A percentile compares a stretch with the other conserved stretches of the same genome.
phyloP scores from a whole-genome alignment of 2,113 vertebrate species.

The Gobiocypris rarus region DNA sequence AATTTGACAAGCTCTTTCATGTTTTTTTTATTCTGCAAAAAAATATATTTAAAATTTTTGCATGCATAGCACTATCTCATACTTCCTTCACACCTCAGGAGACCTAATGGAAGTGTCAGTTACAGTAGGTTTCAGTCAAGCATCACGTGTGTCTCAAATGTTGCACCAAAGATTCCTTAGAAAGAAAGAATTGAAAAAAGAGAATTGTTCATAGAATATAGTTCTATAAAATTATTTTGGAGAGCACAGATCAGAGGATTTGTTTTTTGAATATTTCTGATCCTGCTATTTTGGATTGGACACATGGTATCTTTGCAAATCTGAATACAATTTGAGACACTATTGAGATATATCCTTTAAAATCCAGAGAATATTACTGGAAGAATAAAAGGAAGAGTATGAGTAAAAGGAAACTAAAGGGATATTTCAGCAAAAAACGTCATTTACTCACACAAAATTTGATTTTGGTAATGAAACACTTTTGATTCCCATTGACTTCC shows the following conservation, averaged over 20 bases:
- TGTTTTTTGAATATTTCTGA: neutral
- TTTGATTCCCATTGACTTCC: neutral
- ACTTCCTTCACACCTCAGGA: neutral
- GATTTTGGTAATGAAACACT: no score
- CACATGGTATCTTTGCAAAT: neutral
- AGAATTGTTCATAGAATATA: neutral
- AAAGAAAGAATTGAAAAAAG: no score
- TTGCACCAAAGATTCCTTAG: neutral
- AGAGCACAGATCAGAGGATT: neutral
- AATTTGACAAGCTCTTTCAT: constrained; percentile 13
- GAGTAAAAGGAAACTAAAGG: neutral
- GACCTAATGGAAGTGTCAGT: neutral
- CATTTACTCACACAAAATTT: no score
- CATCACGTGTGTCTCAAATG: neutral
- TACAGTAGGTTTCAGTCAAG: constrained; percentile 1
- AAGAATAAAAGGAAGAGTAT: no score
- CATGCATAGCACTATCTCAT: neutral
- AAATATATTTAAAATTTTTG: neutral
- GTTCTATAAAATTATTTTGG: neutral
- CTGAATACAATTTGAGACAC: neutral
- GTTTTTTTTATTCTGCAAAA: neutral
- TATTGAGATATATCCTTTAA: neutral
- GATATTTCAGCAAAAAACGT: neutral
- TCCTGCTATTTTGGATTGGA: neutral
- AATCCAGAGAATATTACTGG: neutral